Evolutionary conservation across 2,113 vertebrate species (phyloP).

Genomic region (Zapornia atra): DNA sequence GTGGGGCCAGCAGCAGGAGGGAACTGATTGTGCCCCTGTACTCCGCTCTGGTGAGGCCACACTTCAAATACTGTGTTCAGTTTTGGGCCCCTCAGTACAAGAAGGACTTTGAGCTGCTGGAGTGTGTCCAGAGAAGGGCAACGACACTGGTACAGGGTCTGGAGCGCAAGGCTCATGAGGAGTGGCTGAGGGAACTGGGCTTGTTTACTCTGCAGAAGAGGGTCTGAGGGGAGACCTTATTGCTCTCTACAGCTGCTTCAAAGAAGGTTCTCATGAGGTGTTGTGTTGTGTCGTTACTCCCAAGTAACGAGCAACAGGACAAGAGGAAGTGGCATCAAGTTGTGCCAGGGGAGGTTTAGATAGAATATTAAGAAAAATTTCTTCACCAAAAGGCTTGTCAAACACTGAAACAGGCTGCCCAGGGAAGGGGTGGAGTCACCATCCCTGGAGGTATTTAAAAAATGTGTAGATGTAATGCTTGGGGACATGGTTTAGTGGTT

Average conservation of each 20-base stretch:
- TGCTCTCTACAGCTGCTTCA: not conserved
- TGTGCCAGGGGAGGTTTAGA: not conserved
- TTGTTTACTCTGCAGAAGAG: not conserved
- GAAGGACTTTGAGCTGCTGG: too few relatives aligned
- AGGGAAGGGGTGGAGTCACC: not conserved
- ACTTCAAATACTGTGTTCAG: not conserved
- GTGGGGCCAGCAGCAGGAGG: not conserved
- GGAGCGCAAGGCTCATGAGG: not conserved
- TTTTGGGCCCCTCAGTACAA: not conserved
- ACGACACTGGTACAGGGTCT: not conserved
- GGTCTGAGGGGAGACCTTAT: not conserved
- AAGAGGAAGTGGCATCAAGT: not conserved
- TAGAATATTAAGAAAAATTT: not conserved
- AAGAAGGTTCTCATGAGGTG: not conserved
- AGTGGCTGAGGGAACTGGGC: not conserved
- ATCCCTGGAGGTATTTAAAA: not conserved
- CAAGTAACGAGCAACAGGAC: not conserved
- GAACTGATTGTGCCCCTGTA: not conserved
- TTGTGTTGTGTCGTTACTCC: not conserved
- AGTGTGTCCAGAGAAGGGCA: not conserved
- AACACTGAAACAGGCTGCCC: not conserved
- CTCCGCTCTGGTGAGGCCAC: rapidly evolving
- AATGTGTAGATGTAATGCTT: not conserved
- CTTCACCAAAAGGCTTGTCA: not conserved
- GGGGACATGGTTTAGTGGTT: not conserved